Base-by-base conservation (phyloP, 2,797 vertebrate species). In the Crenichthys baileyi region DNA sequence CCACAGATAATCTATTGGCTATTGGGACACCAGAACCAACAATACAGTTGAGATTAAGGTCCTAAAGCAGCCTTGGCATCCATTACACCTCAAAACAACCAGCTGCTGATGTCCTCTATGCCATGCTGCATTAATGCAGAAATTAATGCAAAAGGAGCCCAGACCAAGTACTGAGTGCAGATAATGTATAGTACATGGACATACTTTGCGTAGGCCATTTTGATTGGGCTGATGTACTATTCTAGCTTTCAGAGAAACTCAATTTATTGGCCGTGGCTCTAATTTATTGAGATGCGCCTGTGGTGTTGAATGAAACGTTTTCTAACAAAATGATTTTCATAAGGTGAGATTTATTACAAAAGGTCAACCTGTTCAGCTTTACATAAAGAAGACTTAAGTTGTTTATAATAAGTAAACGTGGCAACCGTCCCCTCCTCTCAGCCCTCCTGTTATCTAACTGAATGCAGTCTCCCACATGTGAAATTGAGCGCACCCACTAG, bases 401-500 rank as follows among this genome's bases (percentile, higher is more conserved):
- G 29, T 70, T n/a, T n/a, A 24, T 68, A 70, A 46, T 15, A 13
- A 51, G 29, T 11, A 39, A 63, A 78, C 31, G 22, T 55, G 36
- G 20, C 56, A 39, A 60, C 26, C 31, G 9, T 53, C 44, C 73
- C 76, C 29, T 81, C 82, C 77, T 83, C 85, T 77, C 60, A 20
- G 76, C 88, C 4, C 39, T 3, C 48, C 73, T 46, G 68, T 91
- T 88, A 90, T 92, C 89, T 84, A 80, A 87, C 88, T 77, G 75
- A 68, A 56, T 56, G 16, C 81, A 39, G 71, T 82, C 85, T 86
- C 88, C 79, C 79, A 85, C 76, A 85, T 83, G 84, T 83, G 82
- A 85, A 89, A 87, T 70, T 70, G 80, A 90, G 91, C 81, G 6
- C 76, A 61, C 86, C 86, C 91, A 86, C 90, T 90, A 76, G 87